Evolutionary conservation across 1,140 invertebrate species (phyloP).

Genomic region (Drosophila subobscura): DNA sequence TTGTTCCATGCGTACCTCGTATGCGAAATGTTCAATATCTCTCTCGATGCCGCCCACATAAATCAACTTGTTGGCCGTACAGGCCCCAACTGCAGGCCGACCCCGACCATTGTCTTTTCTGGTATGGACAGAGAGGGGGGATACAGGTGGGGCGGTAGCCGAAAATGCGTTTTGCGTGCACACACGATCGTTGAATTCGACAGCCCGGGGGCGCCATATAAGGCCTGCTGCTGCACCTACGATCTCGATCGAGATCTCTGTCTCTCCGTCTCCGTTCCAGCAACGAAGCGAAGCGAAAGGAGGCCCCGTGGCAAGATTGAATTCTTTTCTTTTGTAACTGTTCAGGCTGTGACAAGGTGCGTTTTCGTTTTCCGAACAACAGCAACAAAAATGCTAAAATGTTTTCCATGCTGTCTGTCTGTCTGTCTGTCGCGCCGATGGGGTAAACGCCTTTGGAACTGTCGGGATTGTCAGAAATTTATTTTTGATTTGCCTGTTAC

Average conservation of each 20-base stretch:
- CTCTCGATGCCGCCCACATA: slow-evolving; percentile 70
- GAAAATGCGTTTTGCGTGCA: slow-evolving; percentile 78
- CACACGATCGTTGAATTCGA: slow-evolving; percentile 51
- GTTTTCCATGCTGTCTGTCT: slow-evolving; percentile 66
- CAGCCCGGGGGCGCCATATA: slow-evolving; percentile 68
- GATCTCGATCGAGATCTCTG: slow-evolving; percentile 16
- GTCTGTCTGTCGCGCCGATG: slow-evolving; percentile 34
- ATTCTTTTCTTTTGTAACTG: slow-evolving; percentile 73
- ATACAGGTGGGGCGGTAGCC: slow-evolving; percentile 50
- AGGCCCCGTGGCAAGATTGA: slow-evolving; percentile 57
- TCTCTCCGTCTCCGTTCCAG: too few relatives aligned
- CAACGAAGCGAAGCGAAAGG: slow-evolving; percentile 54
- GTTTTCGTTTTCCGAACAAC: slow-evolving; percentile 23
- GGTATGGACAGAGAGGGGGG: background rate
- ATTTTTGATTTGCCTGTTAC: slow-evolving; percentile 25
- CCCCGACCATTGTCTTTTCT: slow-evolving; percentile 50
- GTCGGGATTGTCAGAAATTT: slow-evolving; percentile 52
- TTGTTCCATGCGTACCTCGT: slow-evolving; percentile 49
- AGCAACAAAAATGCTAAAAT: slow-evolving; percentile 68
- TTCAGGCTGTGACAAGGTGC: slow-evolving; percentile 70
- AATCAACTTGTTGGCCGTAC: slow-evolving; percentile 65
- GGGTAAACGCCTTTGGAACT: slow-evolving; percentile 55
- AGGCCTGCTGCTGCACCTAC: slow-evolving; percentile 71
- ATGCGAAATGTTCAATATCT: slow-evolving; percentile 35
- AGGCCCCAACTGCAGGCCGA: slow-evolving; percentile 4